Conservation (phyloP, 2,113 vertebrate species). For the Columba livia region DNA sequence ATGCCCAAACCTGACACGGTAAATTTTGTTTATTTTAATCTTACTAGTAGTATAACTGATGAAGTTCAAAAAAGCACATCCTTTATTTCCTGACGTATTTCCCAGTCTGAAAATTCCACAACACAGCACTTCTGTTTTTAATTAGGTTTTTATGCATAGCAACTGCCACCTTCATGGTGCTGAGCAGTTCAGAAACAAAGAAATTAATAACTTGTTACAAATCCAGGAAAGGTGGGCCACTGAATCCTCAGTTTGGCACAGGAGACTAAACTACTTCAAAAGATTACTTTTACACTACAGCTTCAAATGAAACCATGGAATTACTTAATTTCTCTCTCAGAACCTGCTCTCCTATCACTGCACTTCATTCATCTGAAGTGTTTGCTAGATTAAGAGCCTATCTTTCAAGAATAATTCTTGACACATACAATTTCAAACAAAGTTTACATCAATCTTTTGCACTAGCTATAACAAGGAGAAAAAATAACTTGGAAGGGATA, state of each 20-base stretch:
- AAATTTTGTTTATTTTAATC: neutral
- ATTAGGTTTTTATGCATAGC: neutral
- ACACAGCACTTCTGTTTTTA: neutral
- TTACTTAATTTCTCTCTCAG: neutral
- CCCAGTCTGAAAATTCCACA: neutral
- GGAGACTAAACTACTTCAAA: neutral
- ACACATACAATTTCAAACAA: neutral
- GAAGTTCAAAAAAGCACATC: neutral
- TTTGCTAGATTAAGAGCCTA: neutral
- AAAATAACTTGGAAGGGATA: neutral
- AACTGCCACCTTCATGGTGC: neutral
- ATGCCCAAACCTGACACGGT: neutral
- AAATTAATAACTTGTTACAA: neutral
- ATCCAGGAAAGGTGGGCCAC: neutral
- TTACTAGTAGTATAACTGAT: neutral
- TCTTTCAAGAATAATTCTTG: neutral
- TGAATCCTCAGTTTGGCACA: neutral
- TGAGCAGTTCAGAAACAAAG: neutral
- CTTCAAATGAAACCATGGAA: neutral
- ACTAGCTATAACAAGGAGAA: neutral
- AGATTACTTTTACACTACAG: neutral
- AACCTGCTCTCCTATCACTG: neutral
- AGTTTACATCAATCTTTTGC: neutral
- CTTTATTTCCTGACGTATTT: neutral
- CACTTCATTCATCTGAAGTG: neutral